Evolutionary conservation across 2,888 invertebrate genomes (phyloP), one percentile per base, ranked within the genome.

Genomic region (Megaustenia siamemsis): DNA sequence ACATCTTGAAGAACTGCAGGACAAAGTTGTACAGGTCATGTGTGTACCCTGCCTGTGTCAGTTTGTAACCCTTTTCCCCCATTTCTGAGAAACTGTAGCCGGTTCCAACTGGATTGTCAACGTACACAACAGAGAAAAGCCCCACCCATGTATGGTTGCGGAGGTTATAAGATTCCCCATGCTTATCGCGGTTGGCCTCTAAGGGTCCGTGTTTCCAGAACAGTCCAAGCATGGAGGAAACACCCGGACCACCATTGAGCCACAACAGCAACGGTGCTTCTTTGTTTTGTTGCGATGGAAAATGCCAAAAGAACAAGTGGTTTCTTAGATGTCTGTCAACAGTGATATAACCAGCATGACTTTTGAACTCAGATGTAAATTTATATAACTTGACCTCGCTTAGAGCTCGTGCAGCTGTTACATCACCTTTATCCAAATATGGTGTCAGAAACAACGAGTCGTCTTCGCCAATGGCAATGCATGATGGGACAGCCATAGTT

Each of bases 241-340:
- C 92, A 0, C 94, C 94, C 0, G 94, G 94, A 3, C 94, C 94
- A 24, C 94, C 94, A 89, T 94, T 94, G 81, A 94, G 87, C 94
- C 94, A 94, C n/a, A 94, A 86, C 28, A 94, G 79, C 38, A 94
- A 91, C 3, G 94, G 94, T 0, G 93, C 93, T 8, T 45, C 15
- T n/a, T 43, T 21, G 32, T 83, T 81, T n/a, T 96, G 95, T 0
- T 97, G 96, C 43, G 76, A 76, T 0, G 97, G 97, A 93, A 98
- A 97, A 92, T 97, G 98, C 98, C 98, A 98, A 94, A 98, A 97
- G 94, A 97, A 98, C 94, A 97, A 95, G 92, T 98, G 97, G 0
- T 97, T 97, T 89, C 96, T 95, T 91, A 95, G 96, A 0, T 95
- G 93, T 90, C 96, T 96, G 93, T 98, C 96, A 0, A 98, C 97